These are phyloP conservation scores for Drosophila ohnishii DNA, from an alignment of 1,140 invertebrate genomes.

Conservation along the genomic window DNA sequence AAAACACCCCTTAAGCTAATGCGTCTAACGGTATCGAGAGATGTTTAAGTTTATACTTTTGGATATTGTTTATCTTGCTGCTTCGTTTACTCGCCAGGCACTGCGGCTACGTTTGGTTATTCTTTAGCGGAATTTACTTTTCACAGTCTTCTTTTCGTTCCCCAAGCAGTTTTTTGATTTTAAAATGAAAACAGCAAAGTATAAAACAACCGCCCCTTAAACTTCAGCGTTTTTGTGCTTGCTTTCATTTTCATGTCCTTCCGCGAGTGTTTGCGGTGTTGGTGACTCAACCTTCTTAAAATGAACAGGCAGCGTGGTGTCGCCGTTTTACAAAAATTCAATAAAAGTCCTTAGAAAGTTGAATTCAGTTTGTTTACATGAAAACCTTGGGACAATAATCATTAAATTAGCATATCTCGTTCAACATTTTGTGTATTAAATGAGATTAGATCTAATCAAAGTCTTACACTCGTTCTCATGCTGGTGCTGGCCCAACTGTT, in stretches of 20 bases:
- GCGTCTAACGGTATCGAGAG: neutral
- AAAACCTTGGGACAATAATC: slow-evolving; percentile 5
- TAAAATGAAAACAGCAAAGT: slow-evolving; percentile 6
- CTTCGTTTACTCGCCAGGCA: neutral
- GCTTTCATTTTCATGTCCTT: slow-evolving; percentile 1
- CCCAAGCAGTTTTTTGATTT: slow-evolving; percentile 10
- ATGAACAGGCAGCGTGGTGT: neutral
- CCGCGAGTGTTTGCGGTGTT: neutral
- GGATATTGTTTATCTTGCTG: neutral
- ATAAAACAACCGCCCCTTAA: neutral
- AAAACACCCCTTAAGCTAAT: neutral
- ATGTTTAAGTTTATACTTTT: slow-evolving; percentile 16
- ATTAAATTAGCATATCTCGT: slow-evolving; percentile 17
- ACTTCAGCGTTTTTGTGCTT: neutral
- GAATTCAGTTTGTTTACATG: slow-evolving; percentile 11
- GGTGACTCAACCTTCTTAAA: neutral
- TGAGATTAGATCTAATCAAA: slow-evolving; percentile 12
- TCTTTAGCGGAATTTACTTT: slow-evolving; percentile 2
- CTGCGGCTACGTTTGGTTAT: neutral
- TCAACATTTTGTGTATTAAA: slow-evolving; percentile 6
- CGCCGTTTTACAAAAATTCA: slow-evolving; percentile 10
- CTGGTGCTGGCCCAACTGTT: neutral
- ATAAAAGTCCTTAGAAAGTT: slow-evolving; percentile 15
- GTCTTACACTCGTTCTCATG: neutral
- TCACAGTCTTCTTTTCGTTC: neutral